phyloP scores from a whole-genome alignment of 1,140 invertebrate species.

The Hermatobates lingyangjiaoensis region DNA sequence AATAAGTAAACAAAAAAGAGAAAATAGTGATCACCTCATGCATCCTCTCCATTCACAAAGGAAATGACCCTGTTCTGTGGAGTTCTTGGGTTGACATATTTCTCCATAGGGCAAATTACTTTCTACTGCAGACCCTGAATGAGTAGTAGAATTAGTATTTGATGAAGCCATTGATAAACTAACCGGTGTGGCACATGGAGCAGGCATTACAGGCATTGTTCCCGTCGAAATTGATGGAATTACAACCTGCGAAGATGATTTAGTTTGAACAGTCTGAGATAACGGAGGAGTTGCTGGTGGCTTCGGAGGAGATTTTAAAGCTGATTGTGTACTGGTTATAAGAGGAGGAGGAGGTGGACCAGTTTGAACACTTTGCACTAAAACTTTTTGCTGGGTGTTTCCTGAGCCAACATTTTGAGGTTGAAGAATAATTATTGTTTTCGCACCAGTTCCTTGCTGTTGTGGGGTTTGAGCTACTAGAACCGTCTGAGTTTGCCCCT shows the following conservation, averaged over 20 bases:
- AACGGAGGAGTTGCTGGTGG: slow-evolving; percentile 15
- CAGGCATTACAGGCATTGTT: slow-evolving; percentile 13
- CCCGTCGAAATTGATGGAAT: slow-evolving; percentile 2
- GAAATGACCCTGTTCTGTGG: slow-evolving; percentile 26
- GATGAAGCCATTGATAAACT: slow-evolving; percentile 14
- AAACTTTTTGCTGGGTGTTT: slow-evolving; percentile 30
- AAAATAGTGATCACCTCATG: slow-evolving; percentile 49
- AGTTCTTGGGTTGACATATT: slow-evolving; percentile 11
- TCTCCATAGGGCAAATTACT: slow-evolving; percentile 22
- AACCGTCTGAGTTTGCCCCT: slow-evolving; percentile 39
- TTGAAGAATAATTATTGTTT: slow-evolving; percentile 52
- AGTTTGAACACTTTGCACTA: slow-evolving; percentile 30
- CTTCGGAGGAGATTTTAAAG: slow-evolving; percentile 23
- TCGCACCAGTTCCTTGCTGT: slow-evolving; percentile 38
- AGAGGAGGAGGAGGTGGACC: slow-evolving; percentile 19
- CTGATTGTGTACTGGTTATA: slow-evolving; percentile 25
- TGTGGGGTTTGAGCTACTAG: slow-evolving; percentile 38
- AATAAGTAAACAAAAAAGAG: too few relatives aligned
- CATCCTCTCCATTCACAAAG: slow-evolving; percentile 87
- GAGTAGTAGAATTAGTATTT: not conserved
- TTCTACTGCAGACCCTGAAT: slow-evolving; percentile 21
- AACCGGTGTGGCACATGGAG: slow-evolving; percentile 20
- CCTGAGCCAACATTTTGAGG: slow-evolving; percentile 27
- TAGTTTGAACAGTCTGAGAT: not conserved
- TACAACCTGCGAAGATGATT: not conserved